Evolutionary conservation across 2,888 invertebrate genomes (phyloP).

Genomic region (Taenaris catops): DNA sequence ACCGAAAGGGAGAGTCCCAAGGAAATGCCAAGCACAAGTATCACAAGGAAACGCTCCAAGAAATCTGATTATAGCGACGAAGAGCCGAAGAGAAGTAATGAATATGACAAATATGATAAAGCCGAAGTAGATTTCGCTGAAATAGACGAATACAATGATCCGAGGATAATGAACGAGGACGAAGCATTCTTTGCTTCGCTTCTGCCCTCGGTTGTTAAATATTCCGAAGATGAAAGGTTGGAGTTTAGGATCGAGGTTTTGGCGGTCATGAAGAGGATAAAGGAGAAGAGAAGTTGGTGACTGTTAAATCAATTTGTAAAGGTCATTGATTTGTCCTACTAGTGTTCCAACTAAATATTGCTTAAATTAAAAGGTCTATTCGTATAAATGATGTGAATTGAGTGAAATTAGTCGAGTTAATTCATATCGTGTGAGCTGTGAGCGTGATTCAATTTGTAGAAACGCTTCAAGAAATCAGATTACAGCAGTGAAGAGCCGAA

Average conservation of each 20-base stretch:
- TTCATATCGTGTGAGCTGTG: too few species aligned
- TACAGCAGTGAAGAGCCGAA: slow-evolving; percentile 16
- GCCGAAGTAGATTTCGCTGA: slow-evolving; percentile 43
- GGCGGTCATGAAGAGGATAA: slow-evolving; percentile 57
- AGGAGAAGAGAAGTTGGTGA: slow-evolving; percentile 46
- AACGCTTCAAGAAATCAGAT: slow-evolving; percentile 31
- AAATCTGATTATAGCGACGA: slow-evolving; percentile 24
- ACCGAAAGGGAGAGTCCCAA: slow-evolving; percentile 21
- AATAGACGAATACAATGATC: slow-evolving; percentile 43
- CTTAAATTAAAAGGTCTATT: too few species aligned
- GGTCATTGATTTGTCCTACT: too few species aligned
- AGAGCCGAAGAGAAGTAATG: slow-evolving; percentile 13
- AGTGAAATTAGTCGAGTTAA: too few species aligned
- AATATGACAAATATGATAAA: slow-evolving; percentile 18
- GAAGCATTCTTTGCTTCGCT: slow-evolving; percentile 70
- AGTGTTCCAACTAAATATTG: too few species aligned
- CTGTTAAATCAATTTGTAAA: slow-evolving; percentile 11
- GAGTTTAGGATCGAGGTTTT: slow-evolving; percentile 66
- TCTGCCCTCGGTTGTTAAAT: slow-evolving; percentile 59
- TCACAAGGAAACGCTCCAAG: slow-evolving; percentile 32
- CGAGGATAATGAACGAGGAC: slow-evolving; percentile 68
- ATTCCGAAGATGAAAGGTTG: slow-evolving; percentile 58
- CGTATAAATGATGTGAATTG: too few species aligned
- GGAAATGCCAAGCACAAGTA: slow-evolving; percentile 19
- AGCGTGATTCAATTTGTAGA: too few species aligned